Conservation (phyloP, 2,113 vertebrate genomes). For the Plotosus lineatus region DNA sequence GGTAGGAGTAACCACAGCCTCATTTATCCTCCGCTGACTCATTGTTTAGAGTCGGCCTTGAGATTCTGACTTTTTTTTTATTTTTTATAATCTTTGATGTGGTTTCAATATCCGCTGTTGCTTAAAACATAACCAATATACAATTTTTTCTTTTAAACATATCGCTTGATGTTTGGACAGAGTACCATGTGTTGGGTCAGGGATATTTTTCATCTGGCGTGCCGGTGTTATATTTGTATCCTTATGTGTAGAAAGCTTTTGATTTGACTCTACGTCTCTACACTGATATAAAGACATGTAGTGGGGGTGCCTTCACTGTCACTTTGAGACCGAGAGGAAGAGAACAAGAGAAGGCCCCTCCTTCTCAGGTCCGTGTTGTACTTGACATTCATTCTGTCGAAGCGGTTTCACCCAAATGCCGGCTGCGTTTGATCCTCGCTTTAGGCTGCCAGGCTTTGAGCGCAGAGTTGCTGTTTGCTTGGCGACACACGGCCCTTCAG, state of each 20-base stretch:
- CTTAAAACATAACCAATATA: conserved; percentile 26
- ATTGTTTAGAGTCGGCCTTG: conserved; percentile 50
- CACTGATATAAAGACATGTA: conserved; percentile 61
- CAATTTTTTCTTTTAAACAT: not conserved
- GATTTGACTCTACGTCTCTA: not conserved
- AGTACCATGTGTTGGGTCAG: conserved; percentile 9
- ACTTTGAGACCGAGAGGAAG: conserved; percentile 57
- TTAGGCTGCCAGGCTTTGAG: conserved; percentile 60
- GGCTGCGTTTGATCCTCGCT: conserved; percentile 65
- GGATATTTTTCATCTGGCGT: not conserved
- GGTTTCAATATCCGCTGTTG: conserved; percentile 46
- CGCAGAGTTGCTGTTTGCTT: conserved; percentile 60
- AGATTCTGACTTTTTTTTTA: conserved; percentile 28
- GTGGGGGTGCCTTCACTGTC: conserved; percentile 65
- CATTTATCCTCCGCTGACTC: conserved; percentile 51
- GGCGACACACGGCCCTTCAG: conserved; percentile 36
- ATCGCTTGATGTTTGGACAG: conserved; percentile 43
- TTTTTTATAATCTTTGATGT: conserved; percentile 29
- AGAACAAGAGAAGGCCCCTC: conserved; percentile 36
- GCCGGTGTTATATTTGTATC: not conserved
- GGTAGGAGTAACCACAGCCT: conserved; percentile 48
- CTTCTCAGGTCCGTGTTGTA: conserved; percentile 58
- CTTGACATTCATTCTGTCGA: conserved; percentile 75
- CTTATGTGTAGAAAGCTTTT: not conserved
- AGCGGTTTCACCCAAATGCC: conserved; percentile 66